phyloP scores from a whole-genome alignment of 2,113 vertebrate species.

The Panthera leo region DNA sequence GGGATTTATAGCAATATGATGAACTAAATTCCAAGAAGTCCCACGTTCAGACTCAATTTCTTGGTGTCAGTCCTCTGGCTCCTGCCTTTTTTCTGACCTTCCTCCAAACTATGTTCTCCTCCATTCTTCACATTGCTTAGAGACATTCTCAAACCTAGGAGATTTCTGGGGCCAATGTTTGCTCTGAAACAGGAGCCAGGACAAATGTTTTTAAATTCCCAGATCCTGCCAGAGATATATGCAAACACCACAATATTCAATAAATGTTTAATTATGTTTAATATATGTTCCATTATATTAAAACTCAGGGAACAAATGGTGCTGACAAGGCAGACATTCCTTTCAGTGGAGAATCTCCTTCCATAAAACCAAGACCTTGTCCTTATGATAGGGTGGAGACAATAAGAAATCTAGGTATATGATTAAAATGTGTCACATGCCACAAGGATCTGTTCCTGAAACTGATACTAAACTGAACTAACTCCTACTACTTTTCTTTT shows the following conservation, averaged over 20 bases:
- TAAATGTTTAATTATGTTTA: conserved; percentile 53
- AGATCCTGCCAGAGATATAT: conserved; percentile 47
- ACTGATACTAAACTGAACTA: conserved; percentile 4
- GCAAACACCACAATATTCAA: conserved; percentile 56
- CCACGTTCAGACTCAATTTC: neutral
- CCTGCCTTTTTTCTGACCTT: neutral
- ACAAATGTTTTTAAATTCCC: neutral
- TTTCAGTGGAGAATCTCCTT: neutral
- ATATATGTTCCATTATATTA: conserved; percentile 54
- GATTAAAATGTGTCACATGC: neutral
- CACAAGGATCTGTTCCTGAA: neutral
- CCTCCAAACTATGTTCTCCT: neutral
- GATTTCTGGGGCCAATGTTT: neutral
- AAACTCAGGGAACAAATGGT: conserved; percentile 45
- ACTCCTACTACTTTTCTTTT: neutral
- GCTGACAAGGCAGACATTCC: neutral
- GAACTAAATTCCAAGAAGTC: conserved; percentile 28
- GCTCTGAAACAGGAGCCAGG: conserved; percentile 20
- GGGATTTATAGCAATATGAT: neutral
- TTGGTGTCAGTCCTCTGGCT: neutral
- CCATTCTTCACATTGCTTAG: neutral
- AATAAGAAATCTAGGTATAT: neutral
- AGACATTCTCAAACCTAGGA: neutral
- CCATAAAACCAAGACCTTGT: neutral
- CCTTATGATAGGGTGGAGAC: neutral